Evolutionary conservation across 1,140 invertebrate genomes (phyloP).

Genomic region (Polypedilum pembai): DNA sequence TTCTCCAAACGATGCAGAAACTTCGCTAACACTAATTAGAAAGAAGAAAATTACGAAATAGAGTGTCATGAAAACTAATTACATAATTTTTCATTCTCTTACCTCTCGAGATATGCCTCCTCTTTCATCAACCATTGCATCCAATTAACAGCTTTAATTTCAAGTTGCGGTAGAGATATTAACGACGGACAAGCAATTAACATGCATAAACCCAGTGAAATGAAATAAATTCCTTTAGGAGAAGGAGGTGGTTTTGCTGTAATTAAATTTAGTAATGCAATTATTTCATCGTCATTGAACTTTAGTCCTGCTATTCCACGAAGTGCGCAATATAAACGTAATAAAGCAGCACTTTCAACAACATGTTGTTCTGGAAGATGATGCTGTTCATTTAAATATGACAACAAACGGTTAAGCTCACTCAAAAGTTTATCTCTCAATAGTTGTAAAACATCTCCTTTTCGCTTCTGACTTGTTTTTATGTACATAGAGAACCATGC

Average conservation of each 20-base stretch:
- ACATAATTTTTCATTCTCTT: constrained; percentile 29
- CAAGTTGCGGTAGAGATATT: constrained; percentile 67
- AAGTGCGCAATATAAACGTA: constrained; percentile 84
- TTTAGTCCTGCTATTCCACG: constrained; percentile 88
- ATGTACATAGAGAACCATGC: constrained; percentile 91
- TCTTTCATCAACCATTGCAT: constrained; percentile 87
- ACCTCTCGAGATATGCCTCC: constrained; percentile 75
- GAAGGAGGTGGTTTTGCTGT: constrained; percentile 85
- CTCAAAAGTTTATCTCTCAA: constrained; percentile 73
- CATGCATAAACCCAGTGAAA: constrained; percentile 89
- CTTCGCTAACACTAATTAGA: constrained; percentile 57
- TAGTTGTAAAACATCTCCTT: constrained; percentile 63
- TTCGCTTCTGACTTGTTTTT: constrained; percentile 82
- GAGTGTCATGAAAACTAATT: neutral
- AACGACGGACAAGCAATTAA: constrained; percentile 88
- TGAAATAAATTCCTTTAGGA: constrained; percentile 84
- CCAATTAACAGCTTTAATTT: constrained; percentile 88
- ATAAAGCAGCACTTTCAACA: constrained; percentile 69
- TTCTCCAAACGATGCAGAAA: constrained; percentile 85
- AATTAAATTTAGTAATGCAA: constrained; percentile 71
- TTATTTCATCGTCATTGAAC: constrained; percentile 89
- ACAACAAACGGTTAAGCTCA: constrained; percentile 54
- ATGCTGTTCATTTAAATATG: constrained; percentile 48
- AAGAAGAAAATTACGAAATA: neutral
- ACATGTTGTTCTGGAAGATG: constrained; percentile 57